Evolutionary conservation across 2,797 vertebrate species (phyloP).

Genomic region (Antrozous pallidus): DNA sequence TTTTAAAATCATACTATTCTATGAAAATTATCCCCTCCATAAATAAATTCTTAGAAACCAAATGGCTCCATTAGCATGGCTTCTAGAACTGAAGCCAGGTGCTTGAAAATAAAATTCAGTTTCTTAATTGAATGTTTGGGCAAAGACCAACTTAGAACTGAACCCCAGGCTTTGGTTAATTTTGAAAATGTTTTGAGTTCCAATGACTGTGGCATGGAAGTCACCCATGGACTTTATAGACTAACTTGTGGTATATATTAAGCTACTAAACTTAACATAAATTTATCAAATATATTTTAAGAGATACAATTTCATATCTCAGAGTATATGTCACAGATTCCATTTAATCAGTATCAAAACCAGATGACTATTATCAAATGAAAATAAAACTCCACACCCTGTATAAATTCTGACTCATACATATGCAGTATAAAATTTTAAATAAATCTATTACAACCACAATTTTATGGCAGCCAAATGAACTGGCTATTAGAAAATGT

Average conservation of each 20-base stretch:
- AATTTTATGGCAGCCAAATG: slow-evolving; percentile 24
- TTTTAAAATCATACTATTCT: not conserved
- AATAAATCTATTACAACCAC: not conserved
- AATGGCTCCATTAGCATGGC: slow-evolving; percentile 15
- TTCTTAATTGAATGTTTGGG: slow-evolving; percentile 31
- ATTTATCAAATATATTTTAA: slow-evolving; percentile 42
- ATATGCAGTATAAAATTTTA: slow-evolving; percentile 1
- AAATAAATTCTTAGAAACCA: slow-evolving; percentile 50
- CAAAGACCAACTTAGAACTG: slow-evolving; percentile 27
- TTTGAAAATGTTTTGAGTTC: slow-evolving; percentile 54
- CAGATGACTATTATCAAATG: not conserved
- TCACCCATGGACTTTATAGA: slow-evolving; percentile 24
- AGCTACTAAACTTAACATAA: not conserved
- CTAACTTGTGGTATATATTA: slow-evolving; percentile 41
- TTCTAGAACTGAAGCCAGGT: slow-evolving; percentile 1
- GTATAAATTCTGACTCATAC: slow-evolving; percentile 21
- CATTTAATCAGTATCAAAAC: slow-evolving; percentile 38
- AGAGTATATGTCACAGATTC: not conserved
- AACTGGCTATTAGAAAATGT: slow-evolving; percentile 3
- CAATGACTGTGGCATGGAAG: not conserved
- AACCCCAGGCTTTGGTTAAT: slow-evolving; percentile 49
- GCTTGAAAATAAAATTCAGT: slow-evolving; percentile 47
- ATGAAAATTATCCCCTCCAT: not conserved
- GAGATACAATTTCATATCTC: slow-evolving; percentile 13
- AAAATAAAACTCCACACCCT: slow-evolving; percentile 46